These are phyloP conservation scores for Porphyrio hochstetteri DNA, from an alignment of 2,113 vertebrate species.

Conservation along the genomic window DNA sequence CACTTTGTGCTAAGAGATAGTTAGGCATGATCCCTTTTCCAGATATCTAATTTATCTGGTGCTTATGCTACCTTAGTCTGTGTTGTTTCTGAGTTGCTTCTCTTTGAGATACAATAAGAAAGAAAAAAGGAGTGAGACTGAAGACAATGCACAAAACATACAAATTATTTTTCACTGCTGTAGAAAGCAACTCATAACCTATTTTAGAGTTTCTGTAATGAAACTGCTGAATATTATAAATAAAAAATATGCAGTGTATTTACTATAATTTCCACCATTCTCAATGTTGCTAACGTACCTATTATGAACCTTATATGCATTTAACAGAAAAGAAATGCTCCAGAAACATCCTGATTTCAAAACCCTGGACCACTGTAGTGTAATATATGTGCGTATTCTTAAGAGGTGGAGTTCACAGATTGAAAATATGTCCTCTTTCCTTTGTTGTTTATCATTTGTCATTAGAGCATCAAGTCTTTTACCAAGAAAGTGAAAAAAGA, in stretches of 20 bases:
- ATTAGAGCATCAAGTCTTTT: background rate
- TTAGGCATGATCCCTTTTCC: background rate
- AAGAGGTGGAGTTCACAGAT: background rate
- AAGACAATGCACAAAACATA: background rate
- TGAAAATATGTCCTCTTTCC: background rate
- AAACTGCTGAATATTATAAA: background rate
- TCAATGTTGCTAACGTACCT: background rate
- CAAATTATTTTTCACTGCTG: background rate
- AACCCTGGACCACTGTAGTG: background rate
- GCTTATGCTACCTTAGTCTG: background rate
- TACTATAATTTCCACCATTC: background rate
- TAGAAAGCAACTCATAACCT: background rate
- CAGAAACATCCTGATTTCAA: background rate
- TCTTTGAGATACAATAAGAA: background rate
- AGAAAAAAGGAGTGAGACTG: background rate
- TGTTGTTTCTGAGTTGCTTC: background rate
- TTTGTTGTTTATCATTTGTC: background rate
- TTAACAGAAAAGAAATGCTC: background rate
- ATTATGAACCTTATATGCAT: background rate
- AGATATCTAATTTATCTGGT: background rate
- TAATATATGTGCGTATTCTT: background rate
- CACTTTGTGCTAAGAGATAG: background rate
- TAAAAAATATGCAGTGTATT: background rate
- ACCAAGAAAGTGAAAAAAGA: background rate
- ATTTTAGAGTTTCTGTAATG: background rate